These are phyloP conservation scores for Silurus asotus DNA, from an alignment of 2,113 vertebrate species.

Conservation along the genomic window DNA sequence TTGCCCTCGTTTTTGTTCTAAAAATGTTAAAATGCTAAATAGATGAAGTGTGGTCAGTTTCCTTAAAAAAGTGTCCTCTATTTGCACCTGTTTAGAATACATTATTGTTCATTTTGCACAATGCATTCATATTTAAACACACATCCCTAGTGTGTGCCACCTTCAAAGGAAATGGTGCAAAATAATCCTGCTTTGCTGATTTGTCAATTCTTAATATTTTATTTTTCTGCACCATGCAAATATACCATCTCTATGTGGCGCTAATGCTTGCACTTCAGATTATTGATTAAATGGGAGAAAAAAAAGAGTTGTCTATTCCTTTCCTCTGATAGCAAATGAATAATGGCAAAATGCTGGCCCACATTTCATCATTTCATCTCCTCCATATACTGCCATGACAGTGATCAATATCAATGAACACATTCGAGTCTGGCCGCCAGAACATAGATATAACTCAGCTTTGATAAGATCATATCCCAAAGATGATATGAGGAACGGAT, in stretches of 20 bases:
- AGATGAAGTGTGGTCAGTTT: not conserved
- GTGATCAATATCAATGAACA: not conserved
- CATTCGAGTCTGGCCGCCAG: constrained; percentile 1
- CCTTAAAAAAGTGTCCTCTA: not conserved
- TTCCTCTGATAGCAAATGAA: not conserved
- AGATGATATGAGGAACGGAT: not conserved
- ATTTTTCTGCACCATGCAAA: not conserved
- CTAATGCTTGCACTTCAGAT: not conserved
- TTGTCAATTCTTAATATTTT: not conserved
- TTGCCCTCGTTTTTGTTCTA: not conserved
- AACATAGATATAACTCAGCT: not conserved
- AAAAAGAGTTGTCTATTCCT: not conserved
- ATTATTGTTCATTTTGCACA: not conserved
- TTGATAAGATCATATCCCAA: not conserved
- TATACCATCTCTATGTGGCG: not conserved
- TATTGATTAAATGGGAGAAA: not conserved
- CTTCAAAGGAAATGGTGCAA: not conserved
- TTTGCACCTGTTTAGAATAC: not conserved
- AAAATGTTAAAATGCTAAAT: not conserved
- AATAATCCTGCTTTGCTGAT: not conserved
- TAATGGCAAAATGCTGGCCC: not conserved
- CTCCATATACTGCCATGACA: not conserved
- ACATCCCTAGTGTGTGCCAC: not conserved
- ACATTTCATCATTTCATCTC: constrained; percentile 9
- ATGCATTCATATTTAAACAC: not conserved